Evolutionary conservation across 2,113 vertebrate genomes (phyloP).

Genomic region (Misgurnus mizolepis): DNA sequence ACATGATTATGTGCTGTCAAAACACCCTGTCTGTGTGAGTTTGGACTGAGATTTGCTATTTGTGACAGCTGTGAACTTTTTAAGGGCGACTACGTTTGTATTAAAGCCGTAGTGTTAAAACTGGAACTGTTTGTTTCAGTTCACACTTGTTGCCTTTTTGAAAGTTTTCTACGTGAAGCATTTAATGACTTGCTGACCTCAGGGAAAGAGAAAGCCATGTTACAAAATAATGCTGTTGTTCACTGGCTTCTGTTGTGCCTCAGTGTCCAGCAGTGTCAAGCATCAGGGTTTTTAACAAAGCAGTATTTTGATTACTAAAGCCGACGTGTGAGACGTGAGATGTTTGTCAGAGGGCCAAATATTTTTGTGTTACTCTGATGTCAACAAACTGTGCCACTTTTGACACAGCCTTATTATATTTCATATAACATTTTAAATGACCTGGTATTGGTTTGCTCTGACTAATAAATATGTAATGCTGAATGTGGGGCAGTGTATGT

Average conservation of each 20-base stretch:
- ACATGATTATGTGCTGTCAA: conserved; percentile 18
- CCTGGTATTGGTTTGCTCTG: conserved; percentile 24
- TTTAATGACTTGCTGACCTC: conserved; percentile 40
- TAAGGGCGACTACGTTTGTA: neutral
- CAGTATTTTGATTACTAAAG: conserved; percentile 14
- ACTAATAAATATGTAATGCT: conserved; percentile 19
- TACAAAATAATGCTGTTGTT: neutral
- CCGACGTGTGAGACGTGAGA: neutral
- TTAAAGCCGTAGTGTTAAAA: neutral
- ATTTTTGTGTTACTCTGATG: neutral
- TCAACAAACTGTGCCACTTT: too few relatives aligned
- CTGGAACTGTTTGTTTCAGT: conserved; percentile 19
- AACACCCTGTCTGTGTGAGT: neutral
- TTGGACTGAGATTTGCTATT: neutral
- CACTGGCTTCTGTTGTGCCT: neutral
- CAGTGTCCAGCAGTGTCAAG: neutral
- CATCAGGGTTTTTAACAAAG: neutral
- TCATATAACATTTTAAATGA: conserved; percentile 19
- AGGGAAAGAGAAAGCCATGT: neutral
- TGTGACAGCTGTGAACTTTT: neutral
- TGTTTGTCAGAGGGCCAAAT: neutral
- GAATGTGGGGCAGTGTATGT: conserved; percentile 45
- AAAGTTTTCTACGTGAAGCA: conserved; percentile 12
- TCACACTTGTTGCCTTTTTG: neutral
- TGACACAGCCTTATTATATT: neutral